phyloP scores from a whole-genome alignment of 2,113 vertebrate genomes.

The Meriones unguiculatus region DNA sequence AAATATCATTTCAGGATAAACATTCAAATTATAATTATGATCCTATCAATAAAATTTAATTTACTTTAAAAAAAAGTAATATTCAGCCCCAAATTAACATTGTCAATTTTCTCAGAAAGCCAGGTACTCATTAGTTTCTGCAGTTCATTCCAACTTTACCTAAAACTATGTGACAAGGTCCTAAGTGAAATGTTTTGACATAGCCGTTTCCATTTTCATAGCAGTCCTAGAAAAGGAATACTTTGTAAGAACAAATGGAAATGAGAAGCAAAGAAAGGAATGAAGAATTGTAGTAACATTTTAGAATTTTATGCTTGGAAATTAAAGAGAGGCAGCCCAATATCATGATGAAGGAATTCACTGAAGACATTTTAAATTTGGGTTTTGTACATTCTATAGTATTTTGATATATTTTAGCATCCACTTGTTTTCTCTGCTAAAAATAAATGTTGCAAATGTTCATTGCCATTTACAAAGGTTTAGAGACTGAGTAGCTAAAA shows the following conservation, averaged over 20 bases:
- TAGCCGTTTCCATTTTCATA: not conserved
- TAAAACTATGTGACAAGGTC: not conserved
- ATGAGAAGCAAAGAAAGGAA: not conserved
- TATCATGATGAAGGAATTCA: not conserved
- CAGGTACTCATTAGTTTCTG: not conserved
- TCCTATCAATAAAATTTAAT: too few relatives aligned
- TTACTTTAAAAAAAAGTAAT: not conserved
- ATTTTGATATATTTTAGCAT: not conserved
- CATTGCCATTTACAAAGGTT: not conserved
- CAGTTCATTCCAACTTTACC: not conserved
- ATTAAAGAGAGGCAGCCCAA: not conserved
- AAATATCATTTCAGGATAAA: too few relatives aligned
- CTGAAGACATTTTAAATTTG: not conserved
- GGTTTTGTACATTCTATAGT: not conserved
- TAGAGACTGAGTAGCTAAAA: too few relatives aligned
- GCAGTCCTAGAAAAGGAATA: too few relatives aligned
- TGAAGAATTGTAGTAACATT: not conserved
- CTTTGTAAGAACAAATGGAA: not conserved
- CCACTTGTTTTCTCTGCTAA: not conserved
- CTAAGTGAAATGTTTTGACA: not conserved
- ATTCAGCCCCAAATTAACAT: not conserved
- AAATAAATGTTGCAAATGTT: not conserved
- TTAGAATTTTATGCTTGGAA: not conserved
- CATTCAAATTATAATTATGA: too few relatives aligned
- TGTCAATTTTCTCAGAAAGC: not conserved